Evolutionary conservation across 2,797 vertebrate species (phyloP).

Genomic region (Columba guinea): DNA sequence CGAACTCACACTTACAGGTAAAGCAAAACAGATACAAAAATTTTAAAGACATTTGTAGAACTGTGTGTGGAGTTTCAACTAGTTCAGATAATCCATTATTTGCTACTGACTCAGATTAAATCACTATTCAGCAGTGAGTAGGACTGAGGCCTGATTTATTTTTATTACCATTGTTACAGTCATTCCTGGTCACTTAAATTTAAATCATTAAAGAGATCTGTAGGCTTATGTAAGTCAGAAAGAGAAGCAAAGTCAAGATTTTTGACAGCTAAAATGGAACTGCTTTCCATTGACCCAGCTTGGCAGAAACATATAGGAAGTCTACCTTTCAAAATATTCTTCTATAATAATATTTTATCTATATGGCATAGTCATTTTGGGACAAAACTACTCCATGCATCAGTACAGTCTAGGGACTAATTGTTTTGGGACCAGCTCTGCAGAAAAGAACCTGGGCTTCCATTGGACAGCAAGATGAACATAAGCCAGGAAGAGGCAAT

Average conservation of each 20-base stretch:
- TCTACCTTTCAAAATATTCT: background rate
- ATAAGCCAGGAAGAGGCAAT: background rate
- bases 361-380: background rate
- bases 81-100: background rate
- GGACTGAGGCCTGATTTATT: background rate
- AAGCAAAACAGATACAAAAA: background rate
- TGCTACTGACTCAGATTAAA: background rate
- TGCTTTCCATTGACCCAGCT: background rate
- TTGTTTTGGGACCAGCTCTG: background rate
- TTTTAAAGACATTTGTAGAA: background rate
- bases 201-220: background rate
- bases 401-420: background rate
- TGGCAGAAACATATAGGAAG: background rate
- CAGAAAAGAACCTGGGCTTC: background rate
- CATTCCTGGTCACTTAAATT: background rate
- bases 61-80: background rate
- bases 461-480: background rate
- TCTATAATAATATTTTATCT: background rate
- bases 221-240: background rate
- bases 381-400: background rate
- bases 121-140: background rate
- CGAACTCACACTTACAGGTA: background rate
- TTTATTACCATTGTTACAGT: background rate
- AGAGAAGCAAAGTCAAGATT: background rate
- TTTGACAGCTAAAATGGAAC: background rate